Evolutionary conservation across 2,888 invertebrate genomes (phyloP).

Genomic region (Apoda limacodes): DNA sequence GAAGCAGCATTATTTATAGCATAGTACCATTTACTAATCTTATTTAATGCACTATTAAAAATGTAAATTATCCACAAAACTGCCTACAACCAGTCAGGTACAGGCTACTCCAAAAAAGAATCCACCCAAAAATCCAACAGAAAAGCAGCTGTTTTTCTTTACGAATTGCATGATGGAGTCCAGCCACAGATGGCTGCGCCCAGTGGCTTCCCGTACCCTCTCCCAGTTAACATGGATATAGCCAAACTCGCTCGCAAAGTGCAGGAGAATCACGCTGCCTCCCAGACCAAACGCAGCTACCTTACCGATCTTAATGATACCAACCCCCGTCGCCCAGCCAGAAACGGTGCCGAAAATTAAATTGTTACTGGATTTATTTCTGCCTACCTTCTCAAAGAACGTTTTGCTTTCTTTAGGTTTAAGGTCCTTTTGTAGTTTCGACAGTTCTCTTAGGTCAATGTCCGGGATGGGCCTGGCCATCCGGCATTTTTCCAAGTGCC

Average conservation of each 20-base stretch:
- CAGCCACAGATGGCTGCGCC: constrained; percentile 78
- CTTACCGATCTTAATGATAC: constrained; percentile 87
- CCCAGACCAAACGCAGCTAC: constrained; percentile 89
- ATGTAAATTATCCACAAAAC: no score
- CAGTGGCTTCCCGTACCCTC: constrained; percentile 79
- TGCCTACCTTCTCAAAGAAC: constrained; percentile 30
- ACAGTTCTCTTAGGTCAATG: constrained; percentile 26
- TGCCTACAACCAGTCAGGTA: constrained; percentile 32
- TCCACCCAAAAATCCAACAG: constrained; percentile 85
- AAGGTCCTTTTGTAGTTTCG: constrained; percentile 23
- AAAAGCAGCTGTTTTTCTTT: constrained; percentile 75
- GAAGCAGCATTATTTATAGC: no score
- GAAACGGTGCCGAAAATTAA: constrained; percentile 39
- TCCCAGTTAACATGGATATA: constrained; percentile 92
- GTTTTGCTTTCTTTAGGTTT: constrained; percentile 29
- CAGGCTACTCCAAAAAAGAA: constrained; percentile 86
- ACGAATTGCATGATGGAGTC: constrained; percentile 75
- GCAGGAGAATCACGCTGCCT: constrained; percentile 86
- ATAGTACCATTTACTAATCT: no score
- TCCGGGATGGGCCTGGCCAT: constrained; percentile 49
- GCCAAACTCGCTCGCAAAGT: constrained; percentile 89
- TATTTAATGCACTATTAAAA: no score
- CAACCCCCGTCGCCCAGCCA: constrained; percentile 78
- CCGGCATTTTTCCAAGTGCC: no score
- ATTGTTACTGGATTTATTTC: constrained; percentile 35